Conservation (phyloP, 2,113 vertebrate genomes). For the human (Homo sapiens) region GRCh38 chr3:98531001-98531500, state of each 20-base stretch:
- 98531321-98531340: not conserved
- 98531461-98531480: not conserved
- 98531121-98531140: not conserved
- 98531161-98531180: not conserved
- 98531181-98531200: not conserved
- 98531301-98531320: not conserved
- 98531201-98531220: not conserved
- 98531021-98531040: not conserved
- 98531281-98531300: not conserved
- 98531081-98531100: not conserved
- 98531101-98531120: not conserved
- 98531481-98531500: not conserved
- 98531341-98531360: not conserved
- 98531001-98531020: not conserved
- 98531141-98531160: not conserved
- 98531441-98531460: not conserved
- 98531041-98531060: not conserved
- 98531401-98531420: not conserved
- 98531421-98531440: not conserved
- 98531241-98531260: conserved; percentile 26
- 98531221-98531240: conserved; percentile 26
- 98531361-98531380: not conserved
- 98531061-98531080: not conserved
- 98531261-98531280: not conserved
- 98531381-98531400: not conserved